Base-by-base conservation (phyloP, 92 coral and sea anemone genomes). In the Epizoanthus rinbou region DNA sequence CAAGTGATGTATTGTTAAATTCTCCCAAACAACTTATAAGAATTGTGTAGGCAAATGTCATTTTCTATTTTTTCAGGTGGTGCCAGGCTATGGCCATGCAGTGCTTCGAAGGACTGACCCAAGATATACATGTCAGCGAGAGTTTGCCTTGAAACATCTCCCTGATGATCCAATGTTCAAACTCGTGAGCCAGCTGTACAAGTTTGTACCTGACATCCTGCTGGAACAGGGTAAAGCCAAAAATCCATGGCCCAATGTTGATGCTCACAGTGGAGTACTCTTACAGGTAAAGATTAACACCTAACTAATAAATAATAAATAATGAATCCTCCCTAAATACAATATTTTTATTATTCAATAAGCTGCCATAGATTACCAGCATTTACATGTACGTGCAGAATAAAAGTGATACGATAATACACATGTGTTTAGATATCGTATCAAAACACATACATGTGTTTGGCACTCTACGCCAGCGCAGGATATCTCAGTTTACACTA, bases 241-340 rank as follows among this genome's bases (percentile, higher is more conserved):
- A 88, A 96, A 96, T 82, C 99, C 99, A 23, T 96, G 99, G 99
- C 99, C 99, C 8, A 96, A 96, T 88, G 99, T 96, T 28, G 99
- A 96, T 74, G 99, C 99, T 17, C 99, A 96, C 74, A 96, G 99
- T 87, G 99, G 99, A 19, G 99, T 96, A 23, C 90, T 96, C 13
- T 85, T 93, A 28, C 95, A 92, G 95, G 98, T 95, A 65, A 23
- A 73, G 71, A 45, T 57, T 53, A 23, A 25, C 63, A 65, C 17
- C 1, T 6, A 37, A 37, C 43, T 37, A 37, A 35, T 35, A 4
- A 35, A n/a, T n/a, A n/a, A n/a, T n/a, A n/a, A n/a, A n/a, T n/a
- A n/a, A n/a, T n/a, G n/a, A n/a, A n/a, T n/a, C n/a, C n/a, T n/a
- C n/a, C n/a, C n/a, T n/a, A 47, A 45, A 1, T 47, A 47, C 54